phyloP scores from a whole-genome alignment of 2,113 vertebrate species.

The Apodemus sylvaticus region DNA sequence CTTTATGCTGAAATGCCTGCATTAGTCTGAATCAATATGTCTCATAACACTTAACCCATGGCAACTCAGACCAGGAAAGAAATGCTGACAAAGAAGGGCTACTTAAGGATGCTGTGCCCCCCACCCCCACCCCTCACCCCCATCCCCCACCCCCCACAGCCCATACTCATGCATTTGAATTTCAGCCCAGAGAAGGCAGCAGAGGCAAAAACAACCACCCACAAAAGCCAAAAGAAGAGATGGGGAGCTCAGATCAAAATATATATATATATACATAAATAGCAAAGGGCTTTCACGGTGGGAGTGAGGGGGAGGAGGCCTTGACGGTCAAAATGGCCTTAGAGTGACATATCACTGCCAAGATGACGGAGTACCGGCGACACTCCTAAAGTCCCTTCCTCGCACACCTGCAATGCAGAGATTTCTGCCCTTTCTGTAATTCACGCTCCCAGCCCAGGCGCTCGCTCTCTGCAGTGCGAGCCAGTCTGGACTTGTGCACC shows the following conservation, averaged over 20 bases:
- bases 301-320: neutral
- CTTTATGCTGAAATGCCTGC: constrained; percentile 67
- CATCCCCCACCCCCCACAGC: neutral
- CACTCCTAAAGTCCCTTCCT: constrained; percentile 71
- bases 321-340: constrained; percentile 64
- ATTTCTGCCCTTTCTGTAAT: constrained; percentile 52
- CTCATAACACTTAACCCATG: constrained; percentile 72
- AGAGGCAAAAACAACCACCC: constrained; percentile 14
- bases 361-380: constrained; percentile 65
- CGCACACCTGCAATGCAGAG: constrained; percentile 85
- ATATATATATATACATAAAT: constrained; percentile 13
- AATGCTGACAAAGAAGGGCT: constrained; percentile 65
- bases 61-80: constrained; percentile 58
- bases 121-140: neutral
- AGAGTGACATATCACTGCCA: constrained; percentile 49
- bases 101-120: constrained; percentile 15
- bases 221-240: constrained; percentile 18
- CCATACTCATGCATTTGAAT: constrained; percentile 45
- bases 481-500: constrained; percentile 55
- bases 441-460: constrained; percentile 35
- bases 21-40: constrained; percentile 72
- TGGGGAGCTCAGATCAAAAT: neutral
- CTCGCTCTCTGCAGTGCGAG: constrained; percentile 25
- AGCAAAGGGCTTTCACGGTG: neutral
- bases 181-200: constrained; percentile 57